Evolutionary conservation across 1,140 invertebrate genomes (phyloP).

Genomic region (Papilio dardanus): DNA sequence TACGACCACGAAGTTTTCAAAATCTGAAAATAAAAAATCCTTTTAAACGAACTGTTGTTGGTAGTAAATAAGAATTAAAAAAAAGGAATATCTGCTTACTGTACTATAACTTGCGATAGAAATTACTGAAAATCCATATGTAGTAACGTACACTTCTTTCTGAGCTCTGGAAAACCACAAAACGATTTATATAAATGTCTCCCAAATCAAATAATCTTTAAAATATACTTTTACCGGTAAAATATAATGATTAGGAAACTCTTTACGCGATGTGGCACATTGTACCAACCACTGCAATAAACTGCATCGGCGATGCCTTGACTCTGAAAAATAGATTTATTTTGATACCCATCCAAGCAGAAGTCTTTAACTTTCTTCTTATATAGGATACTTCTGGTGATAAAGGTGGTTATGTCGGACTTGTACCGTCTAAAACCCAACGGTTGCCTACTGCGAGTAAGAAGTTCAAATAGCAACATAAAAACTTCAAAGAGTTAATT

Average conservation of each 20-base stretch:
- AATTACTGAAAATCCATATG: constrained; percentile 66
- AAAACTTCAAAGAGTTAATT: background rate
- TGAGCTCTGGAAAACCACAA: constrained; percentile 58
- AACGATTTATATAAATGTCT: background rate
- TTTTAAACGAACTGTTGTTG: background rate
- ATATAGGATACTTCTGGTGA: too few relatives aligned
- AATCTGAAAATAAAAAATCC: constrained; percentile 47
- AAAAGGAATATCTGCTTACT: constrained; percentile 44
- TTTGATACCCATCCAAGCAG: constrained; percentile 11
- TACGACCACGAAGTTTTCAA: constrained; percentile 52
- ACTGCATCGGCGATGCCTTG: constrained; percentile 53
- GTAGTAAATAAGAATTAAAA: background rate
- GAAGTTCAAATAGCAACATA: background rate
- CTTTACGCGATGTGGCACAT: constrained; percentile 50
- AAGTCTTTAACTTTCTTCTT: too few relatives aligned
- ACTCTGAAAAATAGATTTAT: constrained; percentile 47
- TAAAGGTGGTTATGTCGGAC: too few relatives aligned
- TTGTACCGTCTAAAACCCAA: too few relatives aligned
- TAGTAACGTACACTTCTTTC: constrained; percentile 58
- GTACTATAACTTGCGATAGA: constrained; percentile 61
- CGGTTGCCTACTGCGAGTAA: too few relatives aligned
- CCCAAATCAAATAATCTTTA: background rate
- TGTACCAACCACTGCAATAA: constrained; percentile 64
- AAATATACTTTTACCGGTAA: constrained; percentile 50
- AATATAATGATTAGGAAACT: constrained; percentile 59